Evolutionary conservation across 2,888 invertebrate genomes (phyloP), one percentile per base, ranked within the genome.

Genomic region (Sicus ferrugineus): DNA sequence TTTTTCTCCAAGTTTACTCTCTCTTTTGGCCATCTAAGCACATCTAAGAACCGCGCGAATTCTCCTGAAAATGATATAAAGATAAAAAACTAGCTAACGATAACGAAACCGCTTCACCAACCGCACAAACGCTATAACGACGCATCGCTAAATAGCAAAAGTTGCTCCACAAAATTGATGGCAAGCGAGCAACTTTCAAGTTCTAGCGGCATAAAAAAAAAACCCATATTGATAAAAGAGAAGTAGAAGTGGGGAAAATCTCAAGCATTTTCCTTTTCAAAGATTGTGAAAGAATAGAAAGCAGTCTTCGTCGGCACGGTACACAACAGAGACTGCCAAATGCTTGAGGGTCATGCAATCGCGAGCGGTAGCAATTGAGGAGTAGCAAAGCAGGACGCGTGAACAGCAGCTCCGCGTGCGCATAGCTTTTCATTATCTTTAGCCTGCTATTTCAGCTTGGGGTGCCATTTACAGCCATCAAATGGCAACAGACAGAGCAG

Each of bases 231-330:
- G 23, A 48, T 62, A 62, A 62, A 19, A n/a, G n/a, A n/a, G n/a
- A n/a, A n/a, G n/a, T n/a, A n/a, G n/a, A n/a, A n/a, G n/a, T n/a
- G n/a, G n/a, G n/a, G n/a, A n/a, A 34, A 48, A 61, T 21, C 30
- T 48, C 30, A 28, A 62, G n/a, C 42, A 48, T 48, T 62, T 62
- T 62, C 62, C 62, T 62, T 62, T 62, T 62, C 48, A 26, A 58
- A 46, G 26, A 46, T 46, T 42, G 42, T 46, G 48, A 62, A 48
- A 62, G 62, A 62, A 62, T 62, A 62, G 62, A 62, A 62, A 62
- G 62, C 62, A n/a, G 48, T 14, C 46, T n/a, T 3, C 21, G 58
- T 34, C n/a, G 16, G 56, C 21, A 4, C 16, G 19, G 30, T 31
- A 19, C 11, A 21, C 16, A 11, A 19, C 19, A 62, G 19, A 62